Evolutionary conservation across 2,888 invertebrate genomes (phyloP).

Genomic region (Aphodius sticticus): DNA sequence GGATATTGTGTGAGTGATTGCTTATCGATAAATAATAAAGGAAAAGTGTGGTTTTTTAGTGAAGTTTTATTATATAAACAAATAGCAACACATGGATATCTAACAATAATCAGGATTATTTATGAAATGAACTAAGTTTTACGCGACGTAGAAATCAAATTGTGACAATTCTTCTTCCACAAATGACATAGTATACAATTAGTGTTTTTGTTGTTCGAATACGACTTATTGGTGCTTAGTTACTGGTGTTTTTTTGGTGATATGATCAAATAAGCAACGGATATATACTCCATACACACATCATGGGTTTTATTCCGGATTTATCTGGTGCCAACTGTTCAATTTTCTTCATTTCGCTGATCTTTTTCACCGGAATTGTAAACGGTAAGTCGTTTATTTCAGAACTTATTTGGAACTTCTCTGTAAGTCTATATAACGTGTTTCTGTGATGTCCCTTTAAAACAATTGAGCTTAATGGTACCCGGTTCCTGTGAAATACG

Average conservation of each 20-base stretch:
- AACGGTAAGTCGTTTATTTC: constrained; percentile 35
- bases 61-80: background rate
- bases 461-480: constrained; percentile 34
- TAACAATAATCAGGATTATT: background rate
- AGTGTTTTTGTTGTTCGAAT: too few relatives aligned
- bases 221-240: background rate
- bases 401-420: background rate
- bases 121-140: background rate
- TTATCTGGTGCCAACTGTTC: constrained; percentile 37
- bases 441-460: background rate
- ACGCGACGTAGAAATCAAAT: background rate
- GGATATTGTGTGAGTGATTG: background rate
- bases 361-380: constrained; percentile 12
- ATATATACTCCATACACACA: background rate
- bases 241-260: background rate
- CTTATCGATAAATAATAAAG: background rate
- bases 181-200: too few relatives aligned
- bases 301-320: constrained; percentile 45
- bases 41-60: background rate
- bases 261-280: background rate
- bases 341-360: constrained; percentile 30
- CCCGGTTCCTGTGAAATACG: constrained; percentile 30
- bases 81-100: background rate
- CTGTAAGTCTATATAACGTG: too few relatives aligned
- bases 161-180: background rate